These are phyloP conservation scores for Amblyteles armatorius DNA, from an alignment of 2,888 invertebrate genomes.

Conservation along the genomic window DNA sequence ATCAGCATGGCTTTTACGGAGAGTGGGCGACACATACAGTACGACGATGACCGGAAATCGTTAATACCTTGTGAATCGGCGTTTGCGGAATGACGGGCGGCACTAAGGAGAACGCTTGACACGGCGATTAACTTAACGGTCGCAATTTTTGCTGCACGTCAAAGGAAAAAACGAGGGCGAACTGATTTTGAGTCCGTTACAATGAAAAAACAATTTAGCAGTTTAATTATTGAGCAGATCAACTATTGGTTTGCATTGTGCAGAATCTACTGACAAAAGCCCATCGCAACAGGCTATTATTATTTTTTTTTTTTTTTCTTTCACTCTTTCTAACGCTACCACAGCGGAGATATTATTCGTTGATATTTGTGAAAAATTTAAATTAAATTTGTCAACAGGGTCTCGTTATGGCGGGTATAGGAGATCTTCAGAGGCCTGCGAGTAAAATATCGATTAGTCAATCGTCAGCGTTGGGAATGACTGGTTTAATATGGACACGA, in stretches of 20 bases:
- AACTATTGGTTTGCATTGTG: background rate
- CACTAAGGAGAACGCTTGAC: background rate
- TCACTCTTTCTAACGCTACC: background rate
- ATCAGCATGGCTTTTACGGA: slow-evolving; percentile 6
- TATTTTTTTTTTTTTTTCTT: background rate
- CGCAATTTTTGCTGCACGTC: background rate
- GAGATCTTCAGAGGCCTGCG: slow-evolving; percentile 95
- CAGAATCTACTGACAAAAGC: background rate
- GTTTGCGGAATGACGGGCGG: background rate
- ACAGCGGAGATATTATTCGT: background rate
- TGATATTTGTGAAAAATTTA: background rate
- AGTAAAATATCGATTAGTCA: slow-evolving; percentile 94
- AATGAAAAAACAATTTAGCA: background rate
- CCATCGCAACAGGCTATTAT: background rate
- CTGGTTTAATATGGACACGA: slow-evolving; percentile 97
- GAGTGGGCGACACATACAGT: background rate
- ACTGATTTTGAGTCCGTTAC: background rate
- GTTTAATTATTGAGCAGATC: background rate
- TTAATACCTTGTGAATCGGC: slow-evolving; percentile 16
- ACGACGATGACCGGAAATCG: slow-evolving; percentile 14
- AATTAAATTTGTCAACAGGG: slow-evolving; percentile 85
- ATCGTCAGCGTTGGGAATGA: slow-evolving; percentile 93
- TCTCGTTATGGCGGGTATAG: slow-evolving; percentile 94
- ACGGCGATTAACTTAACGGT: background rate
- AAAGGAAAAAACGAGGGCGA: background rate